These are phyloP conservation scores for Sebastes hubbsi DNA, from an alignment of 2,797 vertebrate genomes.

Conservation along the genomic window DNA sequence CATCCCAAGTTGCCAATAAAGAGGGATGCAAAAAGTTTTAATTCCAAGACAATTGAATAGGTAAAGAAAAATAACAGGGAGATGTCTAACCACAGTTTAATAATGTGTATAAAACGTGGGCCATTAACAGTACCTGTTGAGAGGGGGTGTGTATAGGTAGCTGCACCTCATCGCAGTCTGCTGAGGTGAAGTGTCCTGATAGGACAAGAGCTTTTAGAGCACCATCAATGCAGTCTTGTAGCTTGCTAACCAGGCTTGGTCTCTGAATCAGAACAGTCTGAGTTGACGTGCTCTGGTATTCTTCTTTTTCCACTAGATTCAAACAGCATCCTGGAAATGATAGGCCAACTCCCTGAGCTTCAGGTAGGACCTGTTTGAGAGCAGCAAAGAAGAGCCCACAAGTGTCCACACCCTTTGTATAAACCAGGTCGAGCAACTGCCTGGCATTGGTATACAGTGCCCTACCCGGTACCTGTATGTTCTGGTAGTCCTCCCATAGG, in stretches of 20 bases:
- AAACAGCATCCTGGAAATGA: slow-evolving; percentile 35
- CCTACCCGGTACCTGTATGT: slow-evolving; percentile 67
- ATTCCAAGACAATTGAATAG: neutral
- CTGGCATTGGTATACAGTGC: slow-evolving; percentile 77
- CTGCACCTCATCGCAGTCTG: slow-evolving; percentile 82
- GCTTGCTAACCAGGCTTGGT: slow-evolving; percentile 76
- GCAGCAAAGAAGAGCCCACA: slow-evolving; percentile 78
- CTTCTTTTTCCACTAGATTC: slow-evolving; percentile 4
- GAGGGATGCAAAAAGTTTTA: neutral
- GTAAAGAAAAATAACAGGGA: neutral
- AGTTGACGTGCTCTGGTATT: slow-evolving; percentile 27
- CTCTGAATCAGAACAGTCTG: slow-evolving; percentile 76
- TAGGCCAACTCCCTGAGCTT: slow-evolving; percentile 52
- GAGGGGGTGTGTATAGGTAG: slow-evolving; percentile 83
- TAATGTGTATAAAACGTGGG: neutral
- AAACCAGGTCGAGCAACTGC: slow-evolving; percentile 82
- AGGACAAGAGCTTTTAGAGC: slow-evolving; percentile 71
- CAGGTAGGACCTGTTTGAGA: slow-evolving; percentile 73
- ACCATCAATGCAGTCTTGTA: slow-evolving; percentile 75
- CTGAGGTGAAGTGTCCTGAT: slow-evolving; percentile 75
- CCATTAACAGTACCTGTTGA: slow-evolving; percentile 82
- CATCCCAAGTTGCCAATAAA: neutral
- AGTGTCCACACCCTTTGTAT: slow-evolving; percentile 79
- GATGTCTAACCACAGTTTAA: neutral
- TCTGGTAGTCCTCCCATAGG: slow-evolving; percentile 88